These are phyloP conservation scores for Melanerpes formicivorus DNA, from an alignment of 2,113 vertebrate species.

Conservation along the genomic window DNA sequence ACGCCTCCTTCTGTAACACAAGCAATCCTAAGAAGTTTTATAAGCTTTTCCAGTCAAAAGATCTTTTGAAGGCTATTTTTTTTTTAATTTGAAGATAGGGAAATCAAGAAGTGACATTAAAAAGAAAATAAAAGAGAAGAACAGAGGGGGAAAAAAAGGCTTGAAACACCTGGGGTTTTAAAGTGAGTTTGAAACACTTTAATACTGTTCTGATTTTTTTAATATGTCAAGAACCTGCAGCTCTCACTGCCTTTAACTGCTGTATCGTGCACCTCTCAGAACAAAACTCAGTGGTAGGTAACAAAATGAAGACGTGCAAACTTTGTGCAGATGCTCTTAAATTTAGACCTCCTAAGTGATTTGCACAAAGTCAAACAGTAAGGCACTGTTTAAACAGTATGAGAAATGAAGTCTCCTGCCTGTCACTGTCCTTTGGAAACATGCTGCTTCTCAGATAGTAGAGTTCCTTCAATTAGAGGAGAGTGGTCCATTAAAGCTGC, in stretches of 20 bases:
- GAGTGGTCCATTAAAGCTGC: neutral
- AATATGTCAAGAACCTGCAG: neutral
- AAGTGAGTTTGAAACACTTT: neutral
- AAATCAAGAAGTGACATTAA: neutral
- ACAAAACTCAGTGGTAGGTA: neutral
- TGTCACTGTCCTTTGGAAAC: neutral
- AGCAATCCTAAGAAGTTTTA: neutral
- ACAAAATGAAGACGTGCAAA: conserved; percentile 15
- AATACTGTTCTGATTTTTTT: neutral
- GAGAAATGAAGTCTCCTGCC: neutral
- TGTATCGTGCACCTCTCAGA: neutral
- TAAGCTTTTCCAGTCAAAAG: neutral
- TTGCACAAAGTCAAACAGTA: conserved; percentile 1
- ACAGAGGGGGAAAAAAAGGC: neutral
- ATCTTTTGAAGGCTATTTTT: neutral
- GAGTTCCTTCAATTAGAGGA: neutral
- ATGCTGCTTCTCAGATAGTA: neutral
- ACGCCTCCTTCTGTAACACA: neutral
- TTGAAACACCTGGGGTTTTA: neutral
- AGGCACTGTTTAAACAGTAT: neutral
- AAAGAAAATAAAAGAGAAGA: neutral
- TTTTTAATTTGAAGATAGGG: neutral
- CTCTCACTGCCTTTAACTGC: neutral
- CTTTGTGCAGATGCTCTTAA: neutral
- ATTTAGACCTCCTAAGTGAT: conserved; percentile 5